These are phyloP conservation scores for Boloria euphrosyne DNA, from an alignment of 2,888 invertebrate genomes.

Conservation along the genomic window DNA sequence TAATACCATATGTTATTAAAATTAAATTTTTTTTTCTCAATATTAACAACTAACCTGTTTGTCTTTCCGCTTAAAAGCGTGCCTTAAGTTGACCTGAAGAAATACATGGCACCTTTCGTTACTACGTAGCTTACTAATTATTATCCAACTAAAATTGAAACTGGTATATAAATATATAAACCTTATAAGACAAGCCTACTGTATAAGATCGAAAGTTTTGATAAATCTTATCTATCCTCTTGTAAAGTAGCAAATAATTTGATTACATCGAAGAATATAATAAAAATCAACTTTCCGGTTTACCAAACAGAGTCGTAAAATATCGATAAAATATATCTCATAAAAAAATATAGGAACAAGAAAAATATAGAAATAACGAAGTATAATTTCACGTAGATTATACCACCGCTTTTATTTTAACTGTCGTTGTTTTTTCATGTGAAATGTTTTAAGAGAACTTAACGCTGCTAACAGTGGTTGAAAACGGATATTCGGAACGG, in stretches of 20 bases:
- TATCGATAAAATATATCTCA: conserved; percentile 33
- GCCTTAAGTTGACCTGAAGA: too few species aligned
- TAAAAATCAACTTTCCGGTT: conserved; percentile 23
- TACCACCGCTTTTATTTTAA: conserved; percentile 32
- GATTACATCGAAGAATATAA: conserved; percentile 15
- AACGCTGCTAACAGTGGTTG: conserved; percentile 23
- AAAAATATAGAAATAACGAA: conserved; percentile 34
- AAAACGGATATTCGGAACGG: conserved; percentile 31
- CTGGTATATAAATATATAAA: too few species aligned
- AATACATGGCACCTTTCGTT: too few species aligned
- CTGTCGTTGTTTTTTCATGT: conserved; percentile 31
- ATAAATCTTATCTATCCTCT: not conserved
- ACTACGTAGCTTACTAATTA: too few species aligned
- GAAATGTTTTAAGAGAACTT: conserved; percentile 31
- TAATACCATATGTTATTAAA: too few species aligned
- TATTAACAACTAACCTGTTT: too few species aligned
- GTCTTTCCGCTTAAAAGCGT: too few species aligned
- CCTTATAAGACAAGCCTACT: too few species aligned
- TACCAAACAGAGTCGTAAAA: conserved; percentile 37
- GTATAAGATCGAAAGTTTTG: too few species aligned
- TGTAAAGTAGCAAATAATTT: not conserved
- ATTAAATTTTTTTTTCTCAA: too few species aligned
- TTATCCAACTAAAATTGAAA: too few species aligned
- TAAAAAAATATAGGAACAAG: conserved; percentile 29
- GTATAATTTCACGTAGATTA: conserved; percentile 28